A percentile compares a stretch with the other conserved stretches of the same genome.
These are phyloP conservation scores for Beris chalybata DNA, from an alignment of 2,888 invertebrate genomes.

Conservation along the genomic window DNA sequence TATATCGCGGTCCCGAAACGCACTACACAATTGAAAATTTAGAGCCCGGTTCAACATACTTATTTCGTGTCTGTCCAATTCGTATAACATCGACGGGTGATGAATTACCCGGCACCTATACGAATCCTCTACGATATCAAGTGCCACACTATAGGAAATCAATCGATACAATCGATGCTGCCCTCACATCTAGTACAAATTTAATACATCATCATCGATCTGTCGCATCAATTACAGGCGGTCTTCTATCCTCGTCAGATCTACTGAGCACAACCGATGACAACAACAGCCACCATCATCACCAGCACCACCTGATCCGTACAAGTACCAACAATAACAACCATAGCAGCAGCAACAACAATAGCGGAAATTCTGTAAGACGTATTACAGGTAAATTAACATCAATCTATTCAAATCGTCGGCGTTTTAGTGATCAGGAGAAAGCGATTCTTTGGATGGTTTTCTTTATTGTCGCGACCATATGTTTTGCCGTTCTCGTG, in stretches of 20 bases:
- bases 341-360: not conserved
- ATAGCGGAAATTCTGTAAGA: slow-evolving; percentile 44
- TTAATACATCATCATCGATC: slow-evolving; percentile 40
- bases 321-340: not conserved
- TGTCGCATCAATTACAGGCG: slow-evolving; percentile 22
- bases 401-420: slow-evolving; percentile 51
- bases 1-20: slow-evolving; percentile 67
- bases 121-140: slow-evolving; percentile 62
- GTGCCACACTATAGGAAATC: slow-evolving; percentile 47
- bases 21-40: slow-evolving; percentile 68
- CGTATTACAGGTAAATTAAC: slow-evolving; percentile 54
- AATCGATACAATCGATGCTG: slow-evolving; percentile 34
- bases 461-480: slow-evolving; percentile 53
- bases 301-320: not conserved
- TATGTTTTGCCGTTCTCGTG: slow-evolving; percentile 52
- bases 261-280: slow-evolving; percentile 36
- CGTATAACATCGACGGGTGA: slow-evolving; percentile 62
- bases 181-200: slow-evolving; percentile 21
- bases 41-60: slow-evolving; percentile 74
- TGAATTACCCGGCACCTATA: slow-evolving; percentile 68
- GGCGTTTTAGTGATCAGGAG: slow-evolving; percentile 53
- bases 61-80: slow-evolving; percentile 76
- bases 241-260: slow-evolving; percentile 15
- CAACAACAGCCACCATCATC: slow-evolving; percentile 22
- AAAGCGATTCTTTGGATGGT: slow-evolving; percentile 54